phyloP scores from a whole-genome alignment of 2,113 vertebrate species.

The Anoplopoma fimbria region DNA sequence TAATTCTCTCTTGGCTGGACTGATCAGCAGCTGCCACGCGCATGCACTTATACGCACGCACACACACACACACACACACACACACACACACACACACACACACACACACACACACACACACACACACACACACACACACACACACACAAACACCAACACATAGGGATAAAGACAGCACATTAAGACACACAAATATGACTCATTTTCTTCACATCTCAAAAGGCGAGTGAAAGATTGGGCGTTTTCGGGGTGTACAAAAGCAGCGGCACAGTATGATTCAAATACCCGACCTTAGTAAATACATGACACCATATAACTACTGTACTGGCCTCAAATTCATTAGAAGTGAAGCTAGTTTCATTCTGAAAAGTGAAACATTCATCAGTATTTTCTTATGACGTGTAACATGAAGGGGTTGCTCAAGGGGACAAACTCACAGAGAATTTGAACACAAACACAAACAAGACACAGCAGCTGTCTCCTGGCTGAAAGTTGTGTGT shows the following conservation, averaged over 20 bases:
- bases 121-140: neutral
- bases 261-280: conserved; percentile 14
- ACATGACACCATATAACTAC: neutral
- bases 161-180: neutral
- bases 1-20: conserved; percentile 79
- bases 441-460: neutral
- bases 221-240: conserved; percentile 17
- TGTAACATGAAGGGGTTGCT: neutral
- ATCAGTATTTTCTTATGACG: neutral
- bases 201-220: conserved; percentile 18
- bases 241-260: neutral
- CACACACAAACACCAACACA: neutral
- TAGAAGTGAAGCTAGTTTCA: neutral
- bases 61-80: conserved; percentile 10
- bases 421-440: neutral
- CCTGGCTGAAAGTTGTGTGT: neutral
- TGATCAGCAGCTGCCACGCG: conserved; percentile 79
- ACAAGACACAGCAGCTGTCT: neutral
- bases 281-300: neutral
- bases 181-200: conserved; percentile 20
- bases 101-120: neutral
- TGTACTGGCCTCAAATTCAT: neutral
- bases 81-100: neutral
- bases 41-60: conserved; percentile 14
- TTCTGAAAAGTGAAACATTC: neutral